Base-by-base conservation (phyloP, 2,113 vertebrate species). In the Phycodurus eques region DNA sequence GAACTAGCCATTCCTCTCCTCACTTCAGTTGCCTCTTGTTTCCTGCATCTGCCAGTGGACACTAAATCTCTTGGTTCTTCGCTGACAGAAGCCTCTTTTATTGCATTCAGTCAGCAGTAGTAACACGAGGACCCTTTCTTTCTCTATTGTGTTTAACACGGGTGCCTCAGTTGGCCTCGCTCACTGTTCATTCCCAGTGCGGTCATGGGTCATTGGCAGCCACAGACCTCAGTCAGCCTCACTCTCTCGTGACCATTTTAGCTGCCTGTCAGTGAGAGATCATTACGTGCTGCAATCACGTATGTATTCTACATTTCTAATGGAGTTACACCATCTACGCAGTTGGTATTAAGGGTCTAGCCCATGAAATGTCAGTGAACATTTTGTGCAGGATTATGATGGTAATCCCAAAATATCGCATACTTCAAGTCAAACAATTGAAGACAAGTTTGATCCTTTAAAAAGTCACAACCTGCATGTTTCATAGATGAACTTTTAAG, bases 1-100 rank as follows among this genome's bases (percentile, higher is more conserved):
- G 46, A 7, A 54, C 33, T n/a, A 13, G 43, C 64, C 64, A 8
- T 27, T 46, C 64, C 42, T 31, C 35, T 59, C 60, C 62, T 56
- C 2, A 17, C 59, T 66, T 79, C 43, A 22, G 31, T 65, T 54
- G 11, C 43, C 42, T 71, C 75, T 63, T 60, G 46, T 63, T 70
- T 72, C 61, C 68, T n/a, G 77, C 65, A 46, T 79, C 70, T 75
- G 33, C 68, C 57, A 51, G 57, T 56, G 12, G 20, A 5, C 72
- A 66, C 66, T 78, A 51, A 72, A 70, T 51, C 62, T 77, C 19
- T 77, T 19, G 49, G 6, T 71, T 70, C 66, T 63, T 54, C 63
- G 54, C 79, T 68, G 83, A 92, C 88, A 91, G 90, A 89, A 81
- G 87, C 76, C 73, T 80, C 75, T 84, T 70, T 91, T 92, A 91